Base-by-base conservation (phyloP, 1,140 invertebrate species). In the Sitodiplosis mosellana region DNA sequence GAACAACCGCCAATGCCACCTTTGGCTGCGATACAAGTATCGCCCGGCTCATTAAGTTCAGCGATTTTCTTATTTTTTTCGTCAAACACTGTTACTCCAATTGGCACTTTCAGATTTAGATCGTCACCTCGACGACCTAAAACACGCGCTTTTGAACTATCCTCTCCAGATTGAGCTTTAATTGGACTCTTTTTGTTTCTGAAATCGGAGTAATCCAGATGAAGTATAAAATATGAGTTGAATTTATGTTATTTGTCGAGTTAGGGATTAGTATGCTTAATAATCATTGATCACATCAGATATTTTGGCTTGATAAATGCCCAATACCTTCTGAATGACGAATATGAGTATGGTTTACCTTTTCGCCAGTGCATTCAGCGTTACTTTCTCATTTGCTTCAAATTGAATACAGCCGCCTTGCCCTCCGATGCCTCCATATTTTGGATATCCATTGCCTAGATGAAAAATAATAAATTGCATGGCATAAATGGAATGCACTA, bases 371-470 rank as follows among this genome's bases (percentile, higher is more conserved):
- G 67, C 66, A 33, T 66, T 65, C 3, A 90, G 62, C 36, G 69
- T 74, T 2, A 75, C 54, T 10, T 64, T 62, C 55, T 85, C 76
- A 51, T 76, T 75, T 0, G 78, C 82, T 33, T 76, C 58, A 15
- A 85, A 66, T 57, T 76, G 78, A 12, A 94, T 75, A 68, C 82
- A 77, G 14, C 90, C 90, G 15, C 90, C 90, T 61, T 77, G 74
- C 0, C 90, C 90, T 19, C 90, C 89, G 10, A 82, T 59, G 5
- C 88, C 89, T 12, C 87, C 87, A 65, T 77, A 88, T 54, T 76
- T 73, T 1, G 81, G 78, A 38, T 78, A 60, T 1, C 89, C 89
- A 57, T 75, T 74, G 2, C 72, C 67, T 38, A 38, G 3, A 6
- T 14, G 36, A n/a, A 33, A 46, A 46, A 44, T 19, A 19, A n/a